Conservation (phyloP, 2,888 invertebrate species). For the Alviniconcha strummeri region DNA sequence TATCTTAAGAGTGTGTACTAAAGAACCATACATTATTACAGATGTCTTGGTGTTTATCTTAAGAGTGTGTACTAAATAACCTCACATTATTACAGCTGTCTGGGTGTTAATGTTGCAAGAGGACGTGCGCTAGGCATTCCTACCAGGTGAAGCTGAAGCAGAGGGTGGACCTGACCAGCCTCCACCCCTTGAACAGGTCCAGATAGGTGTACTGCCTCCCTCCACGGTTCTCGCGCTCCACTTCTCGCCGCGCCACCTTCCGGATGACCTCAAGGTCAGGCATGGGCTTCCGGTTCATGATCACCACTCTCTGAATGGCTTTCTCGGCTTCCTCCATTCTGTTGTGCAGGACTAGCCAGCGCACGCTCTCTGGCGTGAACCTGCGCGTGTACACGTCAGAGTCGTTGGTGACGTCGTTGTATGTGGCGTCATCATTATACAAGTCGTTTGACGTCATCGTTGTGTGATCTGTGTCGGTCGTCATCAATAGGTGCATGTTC, state of each 20-base stretch:
- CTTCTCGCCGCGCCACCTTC: background rate
- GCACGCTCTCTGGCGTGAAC: background rate
- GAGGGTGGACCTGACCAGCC: background rate
- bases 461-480: too few species aligned
- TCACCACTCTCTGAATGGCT: background rate
- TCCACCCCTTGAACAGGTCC: background rate
- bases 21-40: too few species aligned
- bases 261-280: conserved; percentile 4
- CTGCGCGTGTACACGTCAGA: background rate
- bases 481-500: too few species aligned
- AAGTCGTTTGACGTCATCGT: too few species aligned
- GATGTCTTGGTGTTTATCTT: too few species aligned
- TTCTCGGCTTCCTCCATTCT: background rate
- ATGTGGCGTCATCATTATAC: too few species aligned
- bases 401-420: too few species aligned
- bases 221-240: background rate
- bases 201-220: background rate
- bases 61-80: too few species aligned
- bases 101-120: too few species aligned
- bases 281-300: background rate
- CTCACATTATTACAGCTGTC: too few species aligned
- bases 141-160: conserved; percentile 2
- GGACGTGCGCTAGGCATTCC: too few species aligned
- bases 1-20: too few species aligned
- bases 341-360: conserved; percentile 3